A percentile compares a stretch with the other conserved stretches of the same genome.
Conservation (phyloP, 2,797 vertebrate genomes). For the Falco columbarius region DNA sequence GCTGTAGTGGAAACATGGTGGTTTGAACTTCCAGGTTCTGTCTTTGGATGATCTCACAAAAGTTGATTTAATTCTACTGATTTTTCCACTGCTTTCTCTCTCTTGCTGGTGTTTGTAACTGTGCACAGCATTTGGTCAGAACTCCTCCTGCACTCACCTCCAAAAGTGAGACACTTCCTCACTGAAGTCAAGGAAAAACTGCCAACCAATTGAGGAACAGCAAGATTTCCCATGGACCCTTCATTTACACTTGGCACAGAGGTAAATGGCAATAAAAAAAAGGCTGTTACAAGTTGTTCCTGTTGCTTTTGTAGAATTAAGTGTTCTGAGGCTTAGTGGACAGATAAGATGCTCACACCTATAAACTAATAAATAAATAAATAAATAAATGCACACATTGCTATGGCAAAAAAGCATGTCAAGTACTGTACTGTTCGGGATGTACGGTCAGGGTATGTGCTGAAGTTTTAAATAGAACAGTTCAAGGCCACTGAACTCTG, state of each 20-base stretch:
- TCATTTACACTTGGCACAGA: neutral
- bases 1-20: neutral
- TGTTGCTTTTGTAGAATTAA: neutral
- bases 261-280: neutral
- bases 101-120: neutral
- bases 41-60: neutral
- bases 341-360: neutral
- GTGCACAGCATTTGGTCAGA: neutral
- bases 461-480: neutral
- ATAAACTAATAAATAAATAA: neutral
- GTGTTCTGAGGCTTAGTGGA: neutral
- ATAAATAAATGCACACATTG: neutral
- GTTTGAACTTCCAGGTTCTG: neutral
- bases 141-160: neutral
- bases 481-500: neutral
- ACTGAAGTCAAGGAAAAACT: neutral
- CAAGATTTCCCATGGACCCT: neutral
- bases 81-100: neutral
- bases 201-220: accelerated
- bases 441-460: neutral
- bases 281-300: neutral
- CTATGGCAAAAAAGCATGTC: neutral
- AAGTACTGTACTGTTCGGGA: neutral
- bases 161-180: neutral
- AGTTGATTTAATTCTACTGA: neutral